Evolutionary conservation across 1,140 invertebrate genomes (phyloP).

Genomic region (Gryllus bimaculatus): DNA sequence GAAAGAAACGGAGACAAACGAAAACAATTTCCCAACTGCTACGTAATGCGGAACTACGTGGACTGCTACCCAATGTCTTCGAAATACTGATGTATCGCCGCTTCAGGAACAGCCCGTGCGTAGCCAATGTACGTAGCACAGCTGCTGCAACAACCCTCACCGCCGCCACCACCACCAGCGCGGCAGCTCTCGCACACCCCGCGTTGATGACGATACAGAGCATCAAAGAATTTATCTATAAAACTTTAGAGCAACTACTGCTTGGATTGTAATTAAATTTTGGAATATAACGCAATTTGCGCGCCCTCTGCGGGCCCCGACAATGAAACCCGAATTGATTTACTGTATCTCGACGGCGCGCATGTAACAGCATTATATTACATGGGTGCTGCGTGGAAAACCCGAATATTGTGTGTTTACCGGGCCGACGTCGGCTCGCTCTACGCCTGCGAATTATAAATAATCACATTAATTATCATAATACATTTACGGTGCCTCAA

Average conservation of each 20-base stretch:
- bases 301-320: not conserved
- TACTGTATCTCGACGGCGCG: not conserved
- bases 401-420: not conserved
- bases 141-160: not conserved
- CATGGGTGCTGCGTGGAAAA: not conserved
- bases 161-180: not conserved
- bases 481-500: constrained; percentile 4
- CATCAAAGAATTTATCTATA: constrained; percentile 2
- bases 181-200: not conserved
- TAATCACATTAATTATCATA: constrained; percentile 6
- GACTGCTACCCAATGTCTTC: too few relatives aligned
- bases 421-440: too few relatives aligned
- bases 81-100: too few relatives aligned
- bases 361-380: constrained; percentile 5
- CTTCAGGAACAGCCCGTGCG: too few relatives aligned
- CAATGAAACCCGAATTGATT: not conserved
- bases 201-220: not conserved
- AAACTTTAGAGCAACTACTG: not conserved
- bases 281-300: not conserved
- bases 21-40: too few relatives aligned
- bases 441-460: not conserved
- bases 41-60: too few relatives aligned
- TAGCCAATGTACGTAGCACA: not conserved
- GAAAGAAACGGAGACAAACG: too few relatives aligned
- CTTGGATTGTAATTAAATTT: constrained; percentile 6